Percentiles rank a stretch among this genome's conserved stretches.
Evolutionary conservation across 2,797 vertebrate species (phyloP).

Genomic region (Galaxias olidus): DNA sequence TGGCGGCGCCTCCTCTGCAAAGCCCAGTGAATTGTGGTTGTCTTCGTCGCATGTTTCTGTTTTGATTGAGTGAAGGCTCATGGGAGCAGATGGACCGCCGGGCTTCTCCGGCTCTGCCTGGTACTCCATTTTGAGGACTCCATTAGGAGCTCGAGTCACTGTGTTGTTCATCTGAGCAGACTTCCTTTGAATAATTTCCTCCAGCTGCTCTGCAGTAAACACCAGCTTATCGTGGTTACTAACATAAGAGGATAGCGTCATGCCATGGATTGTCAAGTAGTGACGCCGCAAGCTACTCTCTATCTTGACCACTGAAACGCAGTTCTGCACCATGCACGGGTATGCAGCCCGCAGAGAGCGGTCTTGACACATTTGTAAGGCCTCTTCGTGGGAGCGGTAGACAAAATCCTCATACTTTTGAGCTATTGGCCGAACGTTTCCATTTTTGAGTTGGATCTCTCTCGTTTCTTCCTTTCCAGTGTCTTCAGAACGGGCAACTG

Average conservation of each 20-base stretch:
- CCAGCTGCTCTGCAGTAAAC: conserved; percentile 74
- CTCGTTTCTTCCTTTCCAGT: conserved; percentile 22
- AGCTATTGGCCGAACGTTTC: background rate
- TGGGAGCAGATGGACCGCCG: conserved; percentile 49
- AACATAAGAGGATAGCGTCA: conserved; percentile 71
- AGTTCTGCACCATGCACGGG: conserved; percentile 94
- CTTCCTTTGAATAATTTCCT: conserved; percentile 79
- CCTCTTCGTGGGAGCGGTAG: conserved; percentile 89
- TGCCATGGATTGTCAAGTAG: conserved; percentile 84
- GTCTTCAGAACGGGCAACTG: conserved; percentile 26
- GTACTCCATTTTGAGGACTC: conserved; percentile 72
- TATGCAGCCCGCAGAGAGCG: conserved; percentile 82
- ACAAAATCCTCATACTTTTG: conserved; percentile 26
- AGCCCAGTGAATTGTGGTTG: conserved; percentile 42
- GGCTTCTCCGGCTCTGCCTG: conserved; percentile 62
- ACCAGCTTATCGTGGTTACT: conserved; percentile 79
- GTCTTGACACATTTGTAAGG: conserved; percentile 93
- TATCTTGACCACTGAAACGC: conserved; percentile 88
- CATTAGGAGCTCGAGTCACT: conserved; percentile 54
- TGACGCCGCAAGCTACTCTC: conserved; percentile 89
- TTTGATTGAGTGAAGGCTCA: conserved; percentile 69
- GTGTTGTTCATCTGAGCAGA: conserved; percentile 61
- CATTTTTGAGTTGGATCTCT: background rate
- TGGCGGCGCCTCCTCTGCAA: conserved; percentile 53
- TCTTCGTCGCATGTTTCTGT: conserved; percentile 41